These are phyloP conservation scores for Strigops habroptila DNA, from an alignment of 2,113 vertebrate species.

Conservation along the genomic window DNA sequence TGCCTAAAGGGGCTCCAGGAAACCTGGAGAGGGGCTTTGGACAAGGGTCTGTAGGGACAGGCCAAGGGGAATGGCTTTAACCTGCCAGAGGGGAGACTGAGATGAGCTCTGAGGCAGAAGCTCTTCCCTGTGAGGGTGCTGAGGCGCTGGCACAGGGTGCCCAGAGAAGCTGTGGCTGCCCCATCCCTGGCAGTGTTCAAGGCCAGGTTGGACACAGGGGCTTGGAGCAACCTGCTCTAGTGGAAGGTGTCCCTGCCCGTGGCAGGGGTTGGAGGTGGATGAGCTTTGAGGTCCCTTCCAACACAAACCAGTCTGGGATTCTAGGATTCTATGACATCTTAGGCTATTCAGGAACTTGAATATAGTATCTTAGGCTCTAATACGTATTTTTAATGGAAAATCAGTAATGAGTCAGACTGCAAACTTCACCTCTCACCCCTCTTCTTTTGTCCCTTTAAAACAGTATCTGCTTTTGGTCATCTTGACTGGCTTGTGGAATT, in stretches of 20 bases:
- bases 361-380: accelerated
- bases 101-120: background rate
- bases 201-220: too few species aligned
- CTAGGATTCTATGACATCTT: background rate
- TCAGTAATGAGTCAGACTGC: background rate
- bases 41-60: background rate
- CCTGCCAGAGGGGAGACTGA: background rate
- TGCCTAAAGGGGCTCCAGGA: background rate
- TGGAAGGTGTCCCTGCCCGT: too few species aligned
- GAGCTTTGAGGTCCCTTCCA: too few species aligned
- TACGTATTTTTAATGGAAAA: accelerated
- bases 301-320: too few species aligned
- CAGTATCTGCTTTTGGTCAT: background rate
- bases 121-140: background rate
- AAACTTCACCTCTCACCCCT: background rate
- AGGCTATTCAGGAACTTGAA: background rate
- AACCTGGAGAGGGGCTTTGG: background rate
- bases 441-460: background rate
- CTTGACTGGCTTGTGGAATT: accelerated
- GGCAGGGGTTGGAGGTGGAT: too few species aligned
- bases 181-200: too few species aligned
- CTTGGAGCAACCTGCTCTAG: too few species aligned
- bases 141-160: too few species aligned
- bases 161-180: too few species aligned
- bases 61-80: background rate